Conservation (phyloP, 2,888 invertebrate genomes). For the Baronia brevicornis region DNA sequence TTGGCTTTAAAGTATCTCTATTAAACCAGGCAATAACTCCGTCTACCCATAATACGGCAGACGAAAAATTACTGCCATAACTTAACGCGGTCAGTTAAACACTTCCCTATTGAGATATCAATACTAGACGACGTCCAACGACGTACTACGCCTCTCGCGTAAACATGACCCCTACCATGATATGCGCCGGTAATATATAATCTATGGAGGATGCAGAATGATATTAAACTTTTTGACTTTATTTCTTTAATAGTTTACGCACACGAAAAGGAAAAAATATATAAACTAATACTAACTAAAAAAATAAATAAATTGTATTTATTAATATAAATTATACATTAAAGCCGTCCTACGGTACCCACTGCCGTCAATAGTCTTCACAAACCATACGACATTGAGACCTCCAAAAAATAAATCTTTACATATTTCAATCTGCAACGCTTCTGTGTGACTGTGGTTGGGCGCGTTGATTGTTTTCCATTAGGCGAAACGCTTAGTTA, state of each 20-base stretch:
- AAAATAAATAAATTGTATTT: too few relatives aligned
- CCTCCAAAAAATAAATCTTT: too few relatives aligned
- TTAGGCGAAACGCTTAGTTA: too few relatives aligned
- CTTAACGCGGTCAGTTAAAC: constrained; percentile 68
- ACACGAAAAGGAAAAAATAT: too few relatives aligned
- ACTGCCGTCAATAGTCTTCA: too few relatives aligned
- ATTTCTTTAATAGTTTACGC: neutral
- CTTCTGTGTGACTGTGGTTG: too few relatives aligned
- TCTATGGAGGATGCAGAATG: neutral
- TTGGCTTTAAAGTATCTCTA: constrained; percentile 58
- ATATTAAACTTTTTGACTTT: neutral
- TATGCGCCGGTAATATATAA: neutral
- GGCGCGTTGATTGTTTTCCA: too few relatives aligned
- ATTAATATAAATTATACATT: too few relatives aligned
- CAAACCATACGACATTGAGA: too few relatives aligned
- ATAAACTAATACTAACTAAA: too few relatives aligned
- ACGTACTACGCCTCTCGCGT: constrained; percentile 51
- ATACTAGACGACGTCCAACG: constrained; percentile 60
- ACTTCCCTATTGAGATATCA: constrained; percentile 74
- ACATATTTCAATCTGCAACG: too few relatives aligned
- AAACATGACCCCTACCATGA: constrained; percentile 32
- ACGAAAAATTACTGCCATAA: constrained; percentile 69
- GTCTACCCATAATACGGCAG: constrained; percentile 35
- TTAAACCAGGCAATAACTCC: constrained; percentile 54
- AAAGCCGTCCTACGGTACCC: too few relatives aligned